These are phyloP conservation scores for Entomobrya proxima DNA, from an alignment of 2,888 invertebrate species.

Conservation along the genomic window DNA sequence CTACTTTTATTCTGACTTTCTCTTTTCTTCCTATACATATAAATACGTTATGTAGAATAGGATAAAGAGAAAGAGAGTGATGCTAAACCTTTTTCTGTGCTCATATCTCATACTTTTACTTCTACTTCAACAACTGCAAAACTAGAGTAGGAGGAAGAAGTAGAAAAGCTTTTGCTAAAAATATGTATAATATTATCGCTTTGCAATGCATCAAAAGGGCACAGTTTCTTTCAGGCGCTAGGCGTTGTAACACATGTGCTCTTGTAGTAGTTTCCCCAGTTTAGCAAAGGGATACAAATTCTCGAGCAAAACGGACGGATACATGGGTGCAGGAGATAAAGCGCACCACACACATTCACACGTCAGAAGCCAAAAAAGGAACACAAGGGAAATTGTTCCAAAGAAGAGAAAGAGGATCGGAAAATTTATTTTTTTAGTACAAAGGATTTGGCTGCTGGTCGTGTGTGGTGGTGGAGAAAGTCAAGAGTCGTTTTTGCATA, in stretches of 20 bases:
- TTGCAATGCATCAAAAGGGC: constrained; percentile 64
- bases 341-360: constrained; percentile 29
- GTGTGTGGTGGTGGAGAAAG: not conserved
- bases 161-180: constrained; percentile 37
- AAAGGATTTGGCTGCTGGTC: constrained; percentile 27
- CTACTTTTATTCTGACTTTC: not conserved
- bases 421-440: constrained; percentile 32
- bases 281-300: not conserved
- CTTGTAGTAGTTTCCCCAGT: constrained; percentile 22
- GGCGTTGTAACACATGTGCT: constrained; percentile 64
- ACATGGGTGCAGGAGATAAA: constrained; percentile 46
- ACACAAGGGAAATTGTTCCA: constrained; percentile 42
- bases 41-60: constrained; percentile 39
- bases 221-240: constrained; percentile 64
- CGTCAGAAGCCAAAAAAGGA: constrained; percentile 49
- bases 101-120: constrained; percentile 62
- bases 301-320: constrained; percentile 8
- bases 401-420: constrained; percentile 1
- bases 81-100: constrained; percentile 43
- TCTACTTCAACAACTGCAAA: constrained; percentile 35
- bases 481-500: constrained; percentile 48
- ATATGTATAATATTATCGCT: constrained; percentile 64
- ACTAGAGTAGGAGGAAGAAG: constrained; percentile 16
- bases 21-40: not conserved
- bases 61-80: constrained; percentile 18